Base-by-base conservation (phyloP, 1,140 invertebrate species). In the Drosophila pruinosa region DNA sequence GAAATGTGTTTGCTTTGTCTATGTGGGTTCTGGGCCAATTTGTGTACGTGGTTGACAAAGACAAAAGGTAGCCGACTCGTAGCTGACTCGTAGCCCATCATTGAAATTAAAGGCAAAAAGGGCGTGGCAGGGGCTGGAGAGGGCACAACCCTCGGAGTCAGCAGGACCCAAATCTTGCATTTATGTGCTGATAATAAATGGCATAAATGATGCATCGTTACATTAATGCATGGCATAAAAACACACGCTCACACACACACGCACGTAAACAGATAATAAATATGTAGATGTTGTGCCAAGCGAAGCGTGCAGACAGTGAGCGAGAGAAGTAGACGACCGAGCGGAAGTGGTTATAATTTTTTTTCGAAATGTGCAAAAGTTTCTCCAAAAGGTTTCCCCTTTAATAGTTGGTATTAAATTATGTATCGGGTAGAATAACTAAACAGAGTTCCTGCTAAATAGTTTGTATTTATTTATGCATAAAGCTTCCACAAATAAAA, bases 171-270 rank as follows among this genome's bases (percentile, higher is more conserved):
- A 86, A 85, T 81, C 77, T 75, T 72, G 56, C 77, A 81, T 88
- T 88, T 75, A 88, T 78, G 72, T 57, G 43, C 67, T 72, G 83
- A 86, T 86, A 88, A 88, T 86, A 88, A 86, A 86, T 88, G 82
- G 77, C 82, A 86, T 88, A 78, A 86, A 86, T 86, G 82, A 86
- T 86, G 82, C 82, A 86, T 88, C 82, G 72, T 88, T 86, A 88
- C 75, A 82, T 82, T 86, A 86, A 86, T 86, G 82, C 75, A 82
- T 31, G 59, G 58, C 82, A 86, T 88, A 75, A 86, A 88, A 72
- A 24, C 38, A 65, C 54, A 63, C 28, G 15, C 19, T 28, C 31
- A 26, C 48, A 41, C 36, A 36, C 31, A 22, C 43, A 50, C 45
- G 22, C 34, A 64, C 45, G 52, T 68, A 72, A 68, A 72, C 69